These are phyloP conservation scores for Bradynema listronoti DNA, from an alignment of 1,140 invertebrate genomes.

Conservation along the genomic window DNA sequence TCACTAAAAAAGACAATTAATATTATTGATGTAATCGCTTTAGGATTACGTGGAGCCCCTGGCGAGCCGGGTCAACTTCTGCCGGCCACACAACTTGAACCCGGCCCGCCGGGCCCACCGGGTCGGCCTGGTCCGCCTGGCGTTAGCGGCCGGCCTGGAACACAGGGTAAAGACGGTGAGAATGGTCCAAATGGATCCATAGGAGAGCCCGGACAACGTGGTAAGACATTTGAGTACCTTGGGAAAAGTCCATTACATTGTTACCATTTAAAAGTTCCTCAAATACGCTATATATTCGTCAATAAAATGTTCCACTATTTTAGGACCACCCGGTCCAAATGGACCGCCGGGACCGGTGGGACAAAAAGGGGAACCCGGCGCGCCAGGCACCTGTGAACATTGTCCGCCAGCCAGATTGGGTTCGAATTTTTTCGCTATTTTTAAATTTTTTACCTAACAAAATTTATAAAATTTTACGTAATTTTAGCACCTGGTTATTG, in stretches of 20 bases:
- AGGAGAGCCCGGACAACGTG: constrained; percentile 45
- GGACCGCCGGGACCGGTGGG: constrained; percentile 31
- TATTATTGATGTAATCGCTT: constrained; percentile 3
- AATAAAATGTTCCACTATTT: neutral
- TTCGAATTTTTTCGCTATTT: too few relatives aligned
- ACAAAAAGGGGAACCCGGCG: constrained; percentile 36
- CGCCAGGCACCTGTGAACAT: constrained; percentile 50
- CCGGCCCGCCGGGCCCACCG: constrained; percentile 37
- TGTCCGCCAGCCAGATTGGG: constrained; percentile 53
- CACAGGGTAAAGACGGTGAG: constrained; percentile 45
- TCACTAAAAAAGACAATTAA: neutral
- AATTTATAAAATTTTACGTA: too few relatives aligned
- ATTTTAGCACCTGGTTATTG: too few relatives aligned
- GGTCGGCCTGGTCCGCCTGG: constrained; percentile 22
- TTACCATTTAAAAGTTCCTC: neutral
- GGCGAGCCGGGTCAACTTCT: constrained; percentile 52
- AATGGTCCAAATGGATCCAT: constrained; percentile 35
- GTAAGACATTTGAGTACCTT: neutral
- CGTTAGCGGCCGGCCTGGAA: constrained; percentile 32
- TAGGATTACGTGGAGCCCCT: constrained; percentile 42
- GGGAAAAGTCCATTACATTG: neutral
- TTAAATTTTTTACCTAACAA: too few relatives aligned
- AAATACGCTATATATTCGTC: neutral
- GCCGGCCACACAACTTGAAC: constrained; percentile 45
- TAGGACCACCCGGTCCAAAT: constrained; percentile 41